Base-by-base conservation (phyloP, 1,140 invertebrate species). In the Caerostris extrusa region DNA sequence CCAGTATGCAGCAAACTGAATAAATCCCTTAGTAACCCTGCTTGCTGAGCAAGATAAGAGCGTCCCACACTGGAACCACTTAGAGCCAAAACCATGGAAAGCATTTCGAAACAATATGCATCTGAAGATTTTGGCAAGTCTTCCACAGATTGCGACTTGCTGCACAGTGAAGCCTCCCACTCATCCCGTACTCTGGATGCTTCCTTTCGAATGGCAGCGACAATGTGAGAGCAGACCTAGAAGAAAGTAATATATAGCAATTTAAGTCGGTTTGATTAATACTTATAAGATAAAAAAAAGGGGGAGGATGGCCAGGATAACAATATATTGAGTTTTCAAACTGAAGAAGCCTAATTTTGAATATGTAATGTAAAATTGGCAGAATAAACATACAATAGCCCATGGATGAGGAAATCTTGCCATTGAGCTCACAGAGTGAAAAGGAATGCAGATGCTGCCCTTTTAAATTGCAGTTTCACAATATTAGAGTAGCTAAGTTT, bases 71-170 rank as follows among this genome's bases (percentile, higher is more conserved):
- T 97, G 94, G 98, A 99, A 5, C 99, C 99, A 95, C 98, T 99
- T n/a, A 99, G 96, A 0, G 99, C 98, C 94, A 99, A 96, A 19
- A 97, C 98, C 96, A 99, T 98, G 2, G 98, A 99, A 7, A 99
- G 96, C 98, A 99, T 98, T 96, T 99, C 98, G 96, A 99, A 99
- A 96, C 98, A 99, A 95, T 99, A 99, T 8, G 98, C 98, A 96
- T 99, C 99, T 3, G 97, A 96, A 17, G 96, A 95, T 94, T 96
- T 96, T 91, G 95, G 95, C 89, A 96, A 95, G 90, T 95, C 95
- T 95, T 95, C 95, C 17, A 95, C 95, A 19, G 95, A 95, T 7
- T 94, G 95, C 86, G 95, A 94, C 91, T 95, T 94, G 93, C 95
- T 95, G 58, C 95, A 95, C 77, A 96, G 95, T 53, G 95, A 94